Base-by-base conservation (phyloP, 2,113 vertebrate species). In the Pavo muticus region DNA sequence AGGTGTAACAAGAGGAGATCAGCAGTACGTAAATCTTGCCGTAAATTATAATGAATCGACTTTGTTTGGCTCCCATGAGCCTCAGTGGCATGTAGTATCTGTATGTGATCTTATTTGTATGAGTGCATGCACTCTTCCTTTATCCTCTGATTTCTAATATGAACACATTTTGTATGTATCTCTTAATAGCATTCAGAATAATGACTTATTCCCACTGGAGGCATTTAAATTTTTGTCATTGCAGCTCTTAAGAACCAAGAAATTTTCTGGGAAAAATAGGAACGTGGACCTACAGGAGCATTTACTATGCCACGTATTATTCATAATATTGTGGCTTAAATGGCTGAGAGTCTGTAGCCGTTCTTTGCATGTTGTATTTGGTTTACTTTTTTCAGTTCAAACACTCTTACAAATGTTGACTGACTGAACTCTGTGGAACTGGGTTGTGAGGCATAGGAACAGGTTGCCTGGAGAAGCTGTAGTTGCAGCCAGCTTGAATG, bases 71-170 rank as follows among this genome's bases (percentile, higher is more conserved):
- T 68, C 2, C 3, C 21, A 8, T 37, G 77, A 50, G 52, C 32
- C 47, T 64, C 1, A 2, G 32, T 60, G 30, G 6, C 44, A 54
- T 10, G 7, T 35, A 6, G n/a, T 57, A 44, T 27, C 0, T 1
- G 8, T 84, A 12, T 39, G 27, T 71, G n/a, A 59, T 52, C 30
- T 81, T 64, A 59, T 29, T 44, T 84, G 44, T 75, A 3, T 44
- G n/a, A 44, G 10, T 60, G 30, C 4, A 2, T 21, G 83, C 68
- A 8, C 64, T 88, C 48, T 92, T 86, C 48, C 54, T 81, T 81
- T 89, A 40, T 74, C n/a, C 45, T 92, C 16, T 77, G 12, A 84
- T 90, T 78, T 78, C 70, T 71, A 45, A 52, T 71, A 30, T 23
- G 80, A 78, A 17, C 30, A 11, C 50, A 37, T 80, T 71, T 77